These are phyloP conservation scores for Myxocyprinus asiaticus DNA, from an alignment of 2,113 vertebrate genomes.

Conservation along the genomic window DNA sequence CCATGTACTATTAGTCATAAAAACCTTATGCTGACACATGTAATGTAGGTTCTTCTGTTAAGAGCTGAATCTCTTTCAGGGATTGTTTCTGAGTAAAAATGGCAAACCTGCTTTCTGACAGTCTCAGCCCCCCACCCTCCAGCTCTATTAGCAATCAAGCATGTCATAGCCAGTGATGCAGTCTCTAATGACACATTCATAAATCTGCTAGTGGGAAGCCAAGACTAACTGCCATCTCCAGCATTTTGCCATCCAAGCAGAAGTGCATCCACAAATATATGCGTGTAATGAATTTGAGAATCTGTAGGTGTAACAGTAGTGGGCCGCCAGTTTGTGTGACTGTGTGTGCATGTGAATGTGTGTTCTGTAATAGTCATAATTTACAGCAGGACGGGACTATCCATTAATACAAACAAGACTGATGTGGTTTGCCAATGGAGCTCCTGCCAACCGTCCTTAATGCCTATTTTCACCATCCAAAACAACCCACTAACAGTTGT, in stretches of 20 bases:
- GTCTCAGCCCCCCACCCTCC: neutral
- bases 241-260: slow-evolving; percentile 6
- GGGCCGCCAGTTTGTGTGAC: too few species aligned
- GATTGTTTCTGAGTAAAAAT: slow-evolving; percentile 38
- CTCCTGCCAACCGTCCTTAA: too few species aligned
- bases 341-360: neutral
- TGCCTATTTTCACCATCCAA: too few species aligned
- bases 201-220: slow-evolving; percentile 41
- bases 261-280: slow-evolving; percentile 7
- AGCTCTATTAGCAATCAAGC: slow-evolving; percentile 47
- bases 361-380: neutral
- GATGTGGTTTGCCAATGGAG: too few species aligned
- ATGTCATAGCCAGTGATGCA: slow-evolving; percentile 34
- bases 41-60: neutral
- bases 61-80: neutral
- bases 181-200: slow-evolving; percentile 34
- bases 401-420: too few species aligned
- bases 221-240: neutral
- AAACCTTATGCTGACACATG: neutral
- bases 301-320: neutral
- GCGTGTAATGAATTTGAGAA: neutral
- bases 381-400: too few species aligned
- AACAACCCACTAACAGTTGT: too few species aligned
- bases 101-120: slow-evolving; percentile 29
- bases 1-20: neutral